Conservation (phyloP, 2,888 invertebrate species). For the Ophion ventricosus region DNA sequence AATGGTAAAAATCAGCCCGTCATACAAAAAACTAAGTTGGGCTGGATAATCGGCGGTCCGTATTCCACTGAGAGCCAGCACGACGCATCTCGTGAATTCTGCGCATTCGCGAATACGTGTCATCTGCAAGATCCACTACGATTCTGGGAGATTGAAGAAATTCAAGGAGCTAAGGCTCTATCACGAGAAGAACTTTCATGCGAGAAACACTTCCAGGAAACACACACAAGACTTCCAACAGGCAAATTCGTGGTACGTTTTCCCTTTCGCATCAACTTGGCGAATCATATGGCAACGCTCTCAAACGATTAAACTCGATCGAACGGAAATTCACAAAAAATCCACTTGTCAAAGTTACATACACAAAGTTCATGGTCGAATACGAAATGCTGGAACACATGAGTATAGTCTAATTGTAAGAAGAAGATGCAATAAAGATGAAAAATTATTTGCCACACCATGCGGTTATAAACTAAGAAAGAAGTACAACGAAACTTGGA, state of each 20-base stretch:
- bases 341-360: constrained; percentile 9
- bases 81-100: neutral
- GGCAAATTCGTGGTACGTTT: constrained; percentile 49
- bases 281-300: constrained; percentile 48
- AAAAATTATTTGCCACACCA: constrained; percentile 73
- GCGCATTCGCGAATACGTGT: constrained; percentile 31
- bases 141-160: constrained; percentile 54
- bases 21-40: constrained; percentile 50
- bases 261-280: constrained; percentile 54
- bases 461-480: constrained; percentile 69
- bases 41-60: constrained; percentile 50
- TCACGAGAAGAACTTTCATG: constrained; percentile 46
- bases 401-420: constrained; percentile 10
- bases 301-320: constrained; percentile 49
- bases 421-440: neutral
- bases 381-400: constrained; percentile 42
- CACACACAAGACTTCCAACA: constrained; percentile 12
- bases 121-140: constrained; percentile 49
- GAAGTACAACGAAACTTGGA: constrained; percentile 72
- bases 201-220: constrained; percentile 51
- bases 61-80: constrained; percentile 15
- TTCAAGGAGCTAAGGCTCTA: neutral
- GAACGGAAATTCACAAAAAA: constrained; percentile 53
- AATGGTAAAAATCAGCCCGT: constrained; percentile 35
- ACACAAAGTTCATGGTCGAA: constrained; percentile 56